Percentiles rank a stretch among this genome's conserved stretches.
Conservation (phyloP, 2,797 vertebrate genomes). For the Sebastiscus albofasciatus region DNA sequence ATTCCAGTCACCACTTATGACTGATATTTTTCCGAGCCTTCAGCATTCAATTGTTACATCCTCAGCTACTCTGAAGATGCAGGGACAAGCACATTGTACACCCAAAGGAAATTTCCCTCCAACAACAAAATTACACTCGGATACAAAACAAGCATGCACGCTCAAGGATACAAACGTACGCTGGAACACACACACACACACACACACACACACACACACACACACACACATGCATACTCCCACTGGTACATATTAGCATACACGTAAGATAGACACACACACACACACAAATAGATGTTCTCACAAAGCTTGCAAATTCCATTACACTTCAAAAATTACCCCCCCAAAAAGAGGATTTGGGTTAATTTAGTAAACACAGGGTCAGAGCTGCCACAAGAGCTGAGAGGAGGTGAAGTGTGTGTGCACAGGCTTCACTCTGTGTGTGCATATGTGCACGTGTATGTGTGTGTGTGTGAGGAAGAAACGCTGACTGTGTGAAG, state of each 20-base stretch:
- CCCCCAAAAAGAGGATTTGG: conserved; percentile 89
- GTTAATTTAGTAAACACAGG: conserved; percentile 99
- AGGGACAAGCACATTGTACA: conserved; percentile 83
- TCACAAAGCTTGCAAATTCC: conserved; percentile 93
- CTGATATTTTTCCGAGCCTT: conserved; percentile 62
- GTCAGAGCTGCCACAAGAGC: conserved; percentile 93
- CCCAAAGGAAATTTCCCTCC: conserved; percentile 88
- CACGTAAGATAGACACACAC: conserved; percentile 62
- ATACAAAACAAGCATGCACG: conserved; percentile 53
- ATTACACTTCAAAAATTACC: conserved; percentile 92
- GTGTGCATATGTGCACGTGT: background rate
- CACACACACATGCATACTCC: conserved; percentile 4
- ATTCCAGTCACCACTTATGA: conserved; percentile 48
- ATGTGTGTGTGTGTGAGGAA: conserved; percentile 69
- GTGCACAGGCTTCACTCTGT: background rate
- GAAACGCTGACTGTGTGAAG: conserved; percentile 98
- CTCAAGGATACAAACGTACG: conserved; percentile 8
- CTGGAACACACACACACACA: conserved; percentile 20
- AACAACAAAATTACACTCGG: conserved; percentile 85
- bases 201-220: conserved; percentile 23
- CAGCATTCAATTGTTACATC: conserved; percentile 61
- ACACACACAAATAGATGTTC: conserved; percentile 38
- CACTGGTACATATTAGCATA: conserved; percentile 39
- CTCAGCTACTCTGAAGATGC: conserved; percentile 80
- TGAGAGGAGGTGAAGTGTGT: conserved; percentile 62